Evolutionary conservation across 2,797 vertebrate genomes (phyloP).

Genomic region (Danio choprae): DNA sequence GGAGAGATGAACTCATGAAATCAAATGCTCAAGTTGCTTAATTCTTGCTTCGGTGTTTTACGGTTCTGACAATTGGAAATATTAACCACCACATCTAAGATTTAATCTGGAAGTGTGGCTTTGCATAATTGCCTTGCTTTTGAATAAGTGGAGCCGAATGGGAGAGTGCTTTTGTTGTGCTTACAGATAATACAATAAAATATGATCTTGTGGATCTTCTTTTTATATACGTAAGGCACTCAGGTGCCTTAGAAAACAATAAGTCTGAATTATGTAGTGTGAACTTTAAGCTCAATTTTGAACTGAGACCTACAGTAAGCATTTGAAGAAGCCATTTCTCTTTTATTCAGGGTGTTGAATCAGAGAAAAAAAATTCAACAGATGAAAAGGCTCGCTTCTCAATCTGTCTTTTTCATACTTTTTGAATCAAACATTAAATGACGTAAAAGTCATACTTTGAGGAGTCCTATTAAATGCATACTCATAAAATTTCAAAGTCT

Average conservation of each 20-base stretch:
- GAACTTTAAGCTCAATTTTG: neutral
- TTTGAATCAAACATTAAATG: conserved; percentile 3
- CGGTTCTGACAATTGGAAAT: conserved; percentile 54
- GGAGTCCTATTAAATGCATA: neutral
- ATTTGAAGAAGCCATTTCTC: neutral
- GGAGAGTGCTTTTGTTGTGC: neutral
- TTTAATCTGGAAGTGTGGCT: conserved; percentile 32
- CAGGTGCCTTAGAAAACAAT: neutral
- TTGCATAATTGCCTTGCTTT: conserved; percentile 43
- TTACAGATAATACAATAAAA: neutral
- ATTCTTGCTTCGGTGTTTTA: conserved; percentile 36
- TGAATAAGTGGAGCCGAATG: conserved; percentile 1
- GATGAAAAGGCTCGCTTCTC: conserved; percentile 1
- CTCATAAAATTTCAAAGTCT: neutral
- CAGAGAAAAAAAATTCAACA: conserved; percentile 2
- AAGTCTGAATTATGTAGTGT: neutral
- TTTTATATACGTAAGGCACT: neutral
- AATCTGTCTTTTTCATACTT: neutral
- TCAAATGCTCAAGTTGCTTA: conserved; percentile 48
- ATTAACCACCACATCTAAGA: conserved; percentile 44
- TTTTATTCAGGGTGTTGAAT: neutral
- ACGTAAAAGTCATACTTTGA: neutral
- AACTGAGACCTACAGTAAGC: neutral
- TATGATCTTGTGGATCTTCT: neutral
- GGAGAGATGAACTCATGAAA: conserved; percentile 55